A percentile compares a stretch with the other conserved stretches of the same genome.
These are phyloP conservation scores for Yponomeuta evonymella DNA, from an alignment of 2,888 invertebrate genomes.

Conservation along the genomic window DNA sequence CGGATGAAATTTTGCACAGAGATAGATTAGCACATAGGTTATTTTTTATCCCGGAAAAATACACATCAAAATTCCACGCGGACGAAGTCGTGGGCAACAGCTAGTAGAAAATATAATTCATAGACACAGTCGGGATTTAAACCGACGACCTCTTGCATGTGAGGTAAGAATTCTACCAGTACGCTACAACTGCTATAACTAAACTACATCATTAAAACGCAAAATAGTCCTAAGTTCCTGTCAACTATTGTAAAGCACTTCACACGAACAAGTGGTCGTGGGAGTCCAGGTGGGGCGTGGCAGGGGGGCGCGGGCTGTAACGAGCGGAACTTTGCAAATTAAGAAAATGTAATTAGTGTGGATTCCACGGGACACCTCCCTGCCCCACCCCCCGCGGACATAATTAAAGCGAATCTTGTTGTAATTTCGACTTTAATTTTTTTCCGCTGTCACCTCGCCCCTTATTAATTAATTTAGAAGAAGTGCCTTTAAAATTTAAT, in stretches of 20 bases:
- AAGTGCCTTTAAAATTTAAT: conserved; percentile 70
- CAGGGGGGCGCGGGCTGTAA: conserved; percentile 31
- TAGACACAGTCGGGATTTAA: too few relatives aligned
- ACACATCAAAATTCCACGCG: too few relatives aligned
- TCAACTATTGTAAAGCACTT: not conserved
- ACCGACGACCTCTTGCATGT: too few relatives aligned
- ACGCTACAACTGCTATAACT: too few relatives aligned
- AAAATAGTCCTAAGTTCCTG: not conserved
- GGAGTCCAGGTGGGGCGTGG: not conserved
- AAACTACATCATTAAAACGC: not conserved
- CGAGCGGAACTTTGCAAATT: conserved; percentile 66
- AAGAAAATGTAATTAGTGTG: conserved; percentile 73
- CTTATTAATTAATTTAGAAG: conserved; percentile 69
- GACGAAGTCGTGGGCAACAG: too few relatives aligned
- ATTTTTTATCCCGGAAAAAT: too few relatives aligned
- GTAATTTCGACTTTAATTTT: conserved; percentile 76
- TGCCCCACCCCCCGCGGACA: conserved; percentile 43
- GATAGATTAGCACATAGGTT: too few relatives aligned
- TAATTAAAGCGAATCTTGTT: conserved; percentile 73
- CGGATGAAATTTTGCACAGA: too few relatives aligned
- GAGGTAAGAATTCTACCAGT: not conserved
- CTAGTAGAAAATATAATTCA: too few relatives aligned
- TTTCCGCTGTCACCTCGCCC: conserved; percentile 58
- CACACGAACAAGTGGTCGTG: not conserved
- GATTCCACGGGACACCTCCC: conserved; percentile 27